Evolutionary conservation across 1,140 invertebrate species (phyloP), one percentile per base, ranked within the genome.

Genomic region (Tribolium madens): DNA sequence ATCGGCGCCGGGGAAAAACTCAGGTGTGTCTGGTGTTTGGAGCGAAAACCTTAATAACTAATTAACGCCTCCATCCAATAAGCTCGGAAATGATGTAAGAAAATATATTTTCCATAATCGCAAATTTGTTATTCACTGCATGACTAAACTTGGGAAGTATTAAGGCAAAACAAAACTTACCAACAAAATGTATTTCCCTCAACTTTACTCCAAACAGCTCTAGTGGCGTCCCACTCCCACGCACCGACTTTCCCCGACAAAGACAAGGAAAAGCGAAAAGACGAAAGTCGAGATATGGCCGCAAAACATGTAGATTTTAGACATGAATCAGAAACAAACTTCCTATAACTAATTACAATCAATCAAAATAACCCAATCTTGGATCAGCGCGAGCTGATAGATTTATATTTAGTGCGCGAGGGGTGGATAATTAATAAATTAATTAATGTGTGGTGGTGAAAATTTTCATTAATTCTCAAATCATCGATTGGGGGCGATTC

Each of bases 81-180:
- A 71, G 42, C 47, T 71, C 47, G 47, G 47, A 71, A 71, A 48
- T 47, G 68, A 71, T 50, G 70, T 72, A 72, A 76, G 74, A 79
- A 79, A 76, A 76, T 76, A 79, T 79, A 79, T 79, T 79, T 79
- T 79, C 77, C 78, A 79, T 79, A 79, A 79, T 79, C 78, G 78
- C 78, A 77, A 79, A 79, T 79, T 79, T 77, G 73, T 73, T 70
- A 79, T 79, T 79, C 78, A 72, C 64, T 73, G 78, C 78, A 79
- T 79, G 78, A 79, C 78, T 79, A 73, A 79, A 75, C 76, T 79
- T 77, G 60, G 53, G 42, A 79, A 79, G 78, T 79, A 79, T 75
- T 77, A 79, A 79, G 73, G 78, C 76, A 76, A 52, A 79, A 79
- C 76, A 79, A 77, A 79, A 79, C 76, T 79, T 71, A 75, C 76